Evolutionary conservation across 2,888 invertebrate genomes (phyloP), one percentile per base, ranked within the genome.

Genomic region (Resseliella maxima): DNA sequence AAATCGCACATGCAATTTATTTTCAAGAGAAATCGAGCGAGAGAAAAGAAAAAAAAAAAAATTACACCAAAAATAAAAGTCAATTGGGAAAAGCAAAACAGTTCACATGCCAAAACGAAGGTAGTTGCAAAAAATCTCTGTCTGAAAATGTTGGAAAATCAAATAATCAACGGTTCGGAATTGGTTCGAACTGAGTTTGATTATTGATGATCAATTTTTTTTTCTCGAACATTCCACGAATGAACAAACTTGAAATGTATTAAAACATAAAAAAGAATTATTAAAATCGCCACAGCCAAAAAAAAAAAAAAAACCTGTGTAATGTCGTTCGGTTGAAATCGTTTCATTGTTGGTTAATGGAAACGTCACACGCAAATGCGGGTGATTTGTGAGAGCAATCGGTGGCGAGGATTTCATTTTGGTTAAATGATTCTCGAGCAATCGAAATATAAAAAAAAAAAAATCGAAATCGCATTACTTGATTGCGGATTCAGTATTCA

Each of bases 331-430:
- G 15, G 15, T 72, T 8, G 2, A 72, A 15, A 31, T n/a, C 31
- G n/a, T 15, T 31, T 27, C 10, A 12, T 72, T 59, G 24, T 24
- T 18, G 50, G 15, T 50, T 50, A 50, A 59, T 59, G 59, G 21
- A 24, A 72, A 31, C 31, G 72, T 27, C 72, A n/a, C 72, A 72
- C 72, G 31, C 72, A 72, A 31, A 72, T 72, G 72, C 72, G 72
- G 72, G 72, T 72, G 72, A 72, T 31, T n/a, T 72, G 72, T 72
- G 72, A 72, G 72, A 59, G 59, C 27, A 24, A 72, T 72, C 72
- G 72, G 18, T 27, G 72, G 72, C 31, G 31, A 72, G 59, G 24
- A 72, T 27, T 72, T 27, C 10, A 0, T 72, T 72, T 35, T 31
- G 18, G 46, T 27, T 35, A 35, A 72, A 72, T 35, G 35, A 72